Percentiles rank a stretch among this genome's conserved stretches.
phyloP scores from a whole-genome alignment of 2,113 vertebrate species.

The Tetraodon nigroviridis region DNA sequence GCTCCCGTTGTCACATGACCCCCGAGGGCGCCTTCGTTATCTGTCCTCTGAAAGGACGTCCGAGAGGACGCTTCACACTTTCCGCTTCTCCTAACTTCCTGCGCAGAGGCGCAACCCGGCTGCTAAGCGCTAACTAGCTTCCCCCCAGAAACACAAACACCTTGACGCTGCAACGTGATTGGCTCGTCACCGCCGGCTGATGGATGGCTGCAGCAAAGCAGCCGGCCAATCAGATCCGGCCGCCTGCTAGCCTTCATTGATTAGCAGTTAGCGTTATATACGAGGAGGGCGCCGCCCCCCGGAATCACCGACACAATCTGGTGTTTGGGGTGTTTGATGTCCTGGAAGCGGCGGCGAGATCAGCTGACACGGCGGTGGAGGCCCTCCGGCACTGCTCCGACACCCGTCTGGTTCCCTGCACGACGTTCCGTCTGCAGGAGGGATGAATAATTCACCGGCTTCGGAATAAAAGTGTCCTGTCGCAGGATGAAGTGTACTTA shows the following conservation, averaged over 20 bases:
- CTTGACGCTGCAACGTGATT: neutral
- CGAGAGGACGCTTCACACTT: too few relatives aligned
- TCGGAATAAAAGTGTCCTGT: neutral
- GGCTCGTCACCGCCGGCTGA: too few relatives aligned
- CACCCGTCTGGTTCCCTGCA: too few relatives aligned
- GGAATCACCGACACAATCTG: too few relatives aligned
- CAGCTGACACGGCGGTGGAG: neutral
- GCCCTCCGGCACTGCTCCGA: too few relatives aligned
- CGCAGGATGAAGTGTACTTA: neutral
- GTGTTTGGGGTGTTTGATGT: conserved; percentile 24
- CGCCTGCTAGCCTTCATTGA: conserved; percentile 20
- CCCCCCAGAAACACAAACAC: neutral
- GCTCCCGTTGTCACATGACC: too few relatives aligned
- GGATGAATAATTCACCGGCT: neutral
- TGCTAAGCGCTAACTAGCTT: conserved; percentile 13
- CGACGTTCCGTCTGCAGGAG: too few relatives aligned
- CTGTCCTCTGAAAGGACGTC: too few relatives aligned
- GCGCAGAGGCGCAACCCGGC: conserved; percentile 48
- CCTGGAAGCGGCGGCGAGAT: neutral
- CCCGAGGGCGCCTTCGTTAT: too few relatives aligned
- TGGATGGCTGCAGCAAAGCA: too few relatives aligned
- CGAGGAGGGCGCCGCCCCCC: conserved; percentile 22
- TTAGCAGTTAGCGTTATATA: too few relatives aligned
- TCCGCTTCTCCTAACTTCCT: neutral
- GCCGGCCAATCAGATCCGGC: conserved; percentile 6